Evolutionary conservation across 2,797 vertebrate species (phyloP), one percentile per base, ranked within the genome.

Genomic region (Sphenodon punctatus): DNA sequence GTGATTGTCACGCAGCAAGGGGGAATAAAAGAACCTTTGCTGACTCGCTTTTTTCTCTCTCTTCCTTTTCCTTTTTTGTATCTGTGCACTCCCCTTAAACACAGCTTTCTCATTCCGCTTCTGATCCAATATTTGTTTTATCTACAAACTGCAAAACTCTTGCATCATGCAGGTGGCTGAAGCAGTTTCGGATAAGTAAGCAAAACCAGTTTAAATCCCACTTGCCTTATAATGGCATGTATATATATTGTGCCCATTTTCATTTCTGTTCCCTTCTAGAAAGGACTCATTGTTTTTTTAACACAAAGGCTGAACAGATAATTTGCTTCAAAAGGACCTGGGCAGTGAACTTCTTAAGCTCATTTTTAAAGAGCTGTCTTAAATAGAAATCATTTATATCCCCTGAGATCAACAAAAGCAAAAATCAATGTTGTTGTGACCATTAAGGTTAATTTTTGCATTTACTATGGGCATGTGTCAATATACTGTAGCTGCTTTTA

Each of bases 221-320:
- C 67, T 89, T 88, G 46, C 20, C 46, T 58, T 39, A 80, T 80
- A 92, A 90, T 90, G 53, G 69, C 56, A 76, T 27, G n/a, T 82
- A 91, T 84, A 79, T 20, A 56, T 72, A 82, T 58, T 67, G 11
- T 75, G 79, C 90, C 46, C 72, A 87, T 51, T 91, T 93, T 84
- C 58, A 85, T 74, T 83, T 79, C 23, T 16, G 79, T 88, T 92
- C 93, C 19, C 79, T 63, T 85, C 60, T 64, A 82, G 16, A 87
- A 87, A 56, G 19, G 34, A 8, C 45, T 80, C 69, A 88, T 78
- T 91, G 60, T 86, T 82, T 82, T 77, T 65, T 64, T 36, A 41
- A 16, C 48, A 78, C 11, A 16, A 13, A 76, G 17, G 72, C 22
- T 81, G 75, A 91, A 81, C 36, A 82, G 43, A 76, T 7, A 3